Base-by-base conservation (phyloP, 2,888 invertebrate species). In the Ceramica pisi region DNA sequence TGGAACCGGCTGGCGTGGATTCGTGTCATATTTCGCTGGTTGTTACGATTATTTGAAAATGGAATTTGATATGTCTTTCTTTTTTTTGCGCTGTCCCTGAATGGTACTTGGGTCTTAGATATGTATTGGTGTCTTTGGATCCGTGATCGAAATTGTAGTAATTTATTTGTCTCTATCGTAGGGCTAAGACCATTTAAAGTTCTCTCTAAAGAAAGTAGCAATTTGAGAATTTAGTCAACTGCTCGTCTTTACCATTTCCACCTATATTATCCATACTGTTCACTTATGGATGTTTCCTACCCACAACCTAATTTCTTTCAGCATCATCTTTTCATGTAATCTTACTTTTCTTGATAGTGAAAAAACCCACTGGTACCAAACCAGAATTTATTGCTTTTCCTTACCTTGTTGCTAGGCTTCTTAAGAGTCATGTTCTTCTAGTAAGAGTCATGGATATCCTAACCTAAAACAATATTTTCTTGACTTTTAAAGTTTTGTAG, bases 21-120 rank as follows among this genome's bases (percentile, higher is more conserved):
- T 66, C 65, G 65, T 82, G 81, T 82, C 71, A 75, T 75, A 73
- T 70, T 83, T 78, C 60, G 67, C 68, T 67, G 71, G 44, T 69
- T 70, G 57, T 77, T 75, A 71, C 53, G 72, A 64, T 78, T 73
- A 73, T 68, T 75, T 35, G 74, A 74, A 78, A 80, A 75, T 71
- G 57, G 63, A 78, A 80, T 67, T 51, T 50, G 48, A 63, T 51
- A 75, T 69, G 26, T 55, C 57, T 71, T 57, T 71, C 64, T 82
- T 78, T 81, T 75, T 74, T 67, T 69, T 70, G 71, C 31, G 75
- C 78, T 65, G 41, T 82, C 82, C 44, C 84, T 46, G 63, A 55
- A 46, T 80, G 80, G 76, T 75, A 80, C 74, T 61, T 50, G 51
- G 46, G 48, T 44, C 10, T 48, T n/a, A n/a, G n/a, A n/a, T n/a